Conservation (phyloP, 2,888 invertebrate species). For the Cyclophora punctaria region DNA sequence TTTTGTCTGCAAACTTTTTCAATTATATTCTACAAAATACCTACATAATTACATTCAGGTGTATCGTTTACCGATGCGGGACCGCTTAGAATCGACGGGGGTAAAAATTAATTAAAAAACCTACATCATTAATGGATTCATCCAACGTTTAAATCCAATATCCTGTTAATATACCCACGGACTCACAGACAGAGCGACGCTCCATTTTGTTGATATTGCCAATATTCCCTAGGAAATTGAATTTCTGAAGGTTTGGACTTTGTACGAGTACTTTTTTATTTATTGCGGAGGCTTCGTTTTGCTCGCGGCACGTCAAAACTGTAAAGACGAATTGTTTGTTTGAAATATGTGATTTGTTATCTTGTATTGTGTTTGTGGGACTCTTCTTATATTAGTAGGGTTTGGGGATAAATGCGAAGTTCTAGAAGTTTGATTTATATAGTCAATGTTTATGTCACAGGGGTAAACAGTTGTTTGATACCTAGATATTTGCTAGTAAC, state of each 20-base stretch:
- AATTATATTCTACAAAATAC: too few species aligned
- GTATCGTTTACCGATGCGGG: neutral
- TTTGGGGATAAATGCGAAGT: too few species aligned
- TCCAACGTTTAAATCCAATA: conserved; percentile 37
- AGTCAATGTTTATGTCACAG: too few species aligned
- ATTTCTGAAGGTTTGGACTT: conserved; percentile 32
- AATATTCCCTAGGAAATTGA: conserved; percentile 47
- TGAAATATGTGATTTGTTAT: neutral
- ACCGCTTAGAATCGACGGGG: conserved; percentile 19
- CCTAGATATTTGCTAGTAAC: too few species aligned
- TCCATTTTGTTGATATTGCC: conserved; percentile 46
- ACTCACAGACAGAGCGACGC: conserved; percentile 23
- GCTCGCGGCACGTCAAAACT: conserved; percentile 10
- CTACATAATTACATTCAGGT: too few species aligned
- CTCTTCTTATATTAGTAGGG: too few species aligned
- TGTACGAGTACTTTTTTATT: conserved; percentile 18
- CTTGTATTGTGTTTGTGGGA: too few species aligned
- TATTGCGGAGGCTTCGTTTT: conserved; percentile 20
- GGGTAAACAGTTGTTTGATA: too few species aligned
- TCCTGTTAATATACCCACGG: conserved; percentile 39
- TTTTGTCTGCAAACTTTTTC: too few species aligned
- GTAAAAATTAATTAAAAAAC: conserved; percentile 47
- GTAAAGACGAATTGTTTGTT: conserved; percentile 16
- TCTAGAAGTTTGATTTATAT: too few species aligned
- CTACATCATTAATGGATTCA: conserved; percentile 36